These are phyloP conservation scores for Pteruthius melanotis DNA, from an alignment of 2,113 vertebrate genomes.

Conservation along the genomic window DNA sequence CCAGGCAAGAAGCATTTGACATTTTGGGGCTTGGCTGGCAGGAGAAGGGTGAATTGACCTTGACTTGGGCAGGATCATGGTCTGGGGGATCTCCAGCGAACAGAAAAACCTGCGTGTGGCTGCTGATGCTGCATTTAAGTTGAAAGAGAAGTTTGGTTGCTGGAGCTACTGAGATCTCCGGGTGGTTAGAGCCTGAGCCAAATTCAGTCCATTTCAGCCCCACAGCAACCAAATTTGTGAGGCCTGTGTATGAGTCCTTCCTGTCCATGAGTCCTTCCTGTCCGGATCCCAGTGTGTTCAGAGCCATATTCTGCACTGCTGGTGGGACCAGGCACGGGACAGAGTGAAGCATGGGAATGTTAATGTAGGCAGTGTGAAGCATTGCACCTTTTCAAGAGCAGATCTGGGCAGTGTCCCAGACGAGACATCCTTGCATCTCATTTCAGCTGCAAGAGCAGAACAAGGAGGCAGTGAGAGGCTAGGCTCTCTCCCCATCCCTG, in stretches of 20 bases:
- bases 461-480: background rate
- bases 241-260: background rate
- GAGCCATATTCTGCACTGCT: background rate
- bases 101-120: fast-evolving
- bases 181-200: background rate
- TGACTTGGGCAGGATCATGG: background rate
- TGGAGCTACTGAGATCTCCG: background rate
- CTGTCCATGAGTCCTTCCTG: background rate
- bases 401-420: slow-evolving; percentile 39
- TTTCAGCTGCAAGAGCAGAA: background rate
- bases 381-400: background rate
- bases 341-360: background rate
- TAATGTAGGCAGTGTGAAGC: background rate
- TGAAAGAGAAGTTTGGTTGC: background rate
- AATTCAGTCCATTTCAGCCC: background rate
- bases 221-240: background rate
- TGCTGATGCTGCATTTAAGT: background rate
- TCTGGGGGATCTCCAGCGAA: background rate
- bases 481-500: background rate
- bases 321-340: background rate
- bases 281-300: background rate
- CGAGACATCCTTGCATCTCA: slow-evolving; percentile 17
- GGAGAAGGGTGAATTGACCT: background rate
- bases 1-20: background rate
- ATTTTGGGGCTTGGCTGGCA: background rate